Base-by-base conservation (phyloP, 2,888 invertebrate genomes). In the Phymatocera aterrima region DNA sequence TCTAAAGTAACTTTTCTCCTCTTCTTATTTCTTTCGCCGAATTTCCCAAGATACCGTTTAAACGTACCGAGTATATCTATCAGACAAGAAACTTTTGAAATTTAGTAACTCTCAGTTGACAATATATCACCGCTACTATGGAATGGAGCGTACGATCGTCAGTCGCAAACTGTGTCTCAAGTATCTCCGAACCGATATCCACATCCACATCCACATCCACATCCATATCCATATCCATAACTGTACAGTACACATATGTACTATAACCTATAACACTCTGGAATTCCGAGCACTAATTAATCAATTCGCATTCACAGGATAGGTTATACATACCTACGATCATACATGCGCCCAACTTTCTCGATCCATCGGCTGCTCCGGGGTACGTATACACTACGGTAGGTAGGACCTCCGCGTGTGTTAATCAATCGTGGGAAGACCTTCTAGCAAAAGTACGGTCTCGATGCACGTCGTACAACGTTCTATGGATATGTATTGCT, bases 341-440 rank as follows among this genome's bases (percentile, higher is more conserved):
- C n/a, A n/a, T n/a, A n/a, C n/a, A 31, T 48, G 48, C 34, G 72
- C 31, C 21, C 51, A 51, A 51, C 51, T 51, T 72, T 51, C 51
- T 51, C 21, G 34, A 51, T n/a, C 54, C 51, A 34, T 28, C n/a
- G n/a, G n/a, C n/a, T n/a, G n/a, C n/a, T n/a, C n/a, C n/a, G n/a
- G n/a, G 24, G 28, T 28, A 3, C 18, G 21, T n/a, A 61, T 34
- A n/a, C 5, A 43, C 43, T 46, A 40, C 46, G 28, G 46, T 21
- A 6, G 43, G 24, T 18, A 24, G 10, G 15, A 18, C 31, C 34
- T 15, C 28, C 8, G 21, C 51, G 31, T 51, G 72, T 68, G 68
- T 15, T 10, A 72, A 72, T 72, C 72, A 72, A 72, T 68, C 68
- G 24, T 68, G 10, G 68, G 6, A 68, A 68, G 34, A 68, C 15